A percentile compares a stretch with the other conserved stretches of the same genome.
Conservation (phyloP, 2,113 vertebrate species). For the Ophiodon elongatus region DNA sequence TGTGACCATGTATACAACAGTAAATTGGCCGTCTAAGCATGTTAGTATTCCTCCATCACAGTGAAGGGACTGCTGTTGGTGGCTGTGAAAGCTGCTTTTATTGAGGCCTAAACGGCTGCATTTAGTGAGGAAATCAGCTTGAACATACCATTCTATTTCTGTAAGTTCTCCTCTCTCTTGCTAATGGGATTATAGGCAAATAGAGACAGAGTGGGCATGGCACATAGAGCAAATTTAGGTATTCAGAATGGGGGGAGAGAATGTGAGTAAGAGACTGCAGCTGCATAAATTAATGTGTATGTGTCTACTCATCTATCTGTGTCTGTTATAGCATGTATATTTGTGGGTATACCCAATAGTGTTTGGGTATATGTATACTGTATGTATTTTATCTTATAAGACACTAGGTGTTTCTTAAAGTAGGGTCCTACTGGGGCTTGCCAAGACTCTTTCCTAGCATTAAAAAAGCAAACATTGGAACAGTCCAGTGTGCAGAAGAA, state of each 20-base stretch:
- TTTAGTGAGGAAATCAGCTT: slow-evolving; percentile 74
- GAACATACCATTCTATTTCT: slow-evolving; percentile 76
- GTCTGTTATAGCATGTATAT: slow-evolving; percentile 4
- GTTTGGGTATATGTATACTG: neutral
- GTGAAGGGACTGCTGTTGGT: slow-evolving; percentile 50
- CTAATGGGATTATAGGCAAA: slow-evolving; percentile 75
- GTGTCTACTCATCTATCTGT: slow-evolving; percentile 11
- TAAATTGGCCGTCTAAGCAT: slow-evolving; percentile 44
- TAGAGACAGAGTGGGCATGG: slow-evolving; percentile 58
- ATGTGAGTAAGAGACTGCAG: slow-evolving; percentile 33
- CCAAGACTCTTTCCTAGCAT: neutral
- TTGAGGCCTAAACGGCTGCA: slow-evolving; percentile 61
- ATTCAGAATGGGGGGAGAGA: slow-evolving; percentile 41
- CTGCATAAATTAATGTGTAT: slow-evolving; percentile 1
- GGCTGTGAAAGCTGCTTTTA: slow-evolving; percentile 62
- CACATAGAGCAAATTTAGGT: slow-evolving; percentile 57
- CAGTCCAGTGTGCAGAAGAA: neutral
- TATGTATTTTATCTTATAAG: neutral
- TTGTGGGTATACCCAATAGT: neutral
- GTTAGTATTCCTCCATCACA: slow-evolving; percentile 55
- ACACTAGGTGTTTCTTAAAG: neutral
- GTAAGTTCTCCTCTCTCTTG: slow-evolving; percentile 69
- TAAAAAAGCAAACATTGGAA: neutral
- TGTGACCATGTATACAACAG: slow-evolving; percentile 3
- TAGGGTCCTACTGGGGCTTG: neutral